phyloP scores from a whole-genome alignment of 2,888 invertebrate species.

The Leptothorax acervorum region DNA sequence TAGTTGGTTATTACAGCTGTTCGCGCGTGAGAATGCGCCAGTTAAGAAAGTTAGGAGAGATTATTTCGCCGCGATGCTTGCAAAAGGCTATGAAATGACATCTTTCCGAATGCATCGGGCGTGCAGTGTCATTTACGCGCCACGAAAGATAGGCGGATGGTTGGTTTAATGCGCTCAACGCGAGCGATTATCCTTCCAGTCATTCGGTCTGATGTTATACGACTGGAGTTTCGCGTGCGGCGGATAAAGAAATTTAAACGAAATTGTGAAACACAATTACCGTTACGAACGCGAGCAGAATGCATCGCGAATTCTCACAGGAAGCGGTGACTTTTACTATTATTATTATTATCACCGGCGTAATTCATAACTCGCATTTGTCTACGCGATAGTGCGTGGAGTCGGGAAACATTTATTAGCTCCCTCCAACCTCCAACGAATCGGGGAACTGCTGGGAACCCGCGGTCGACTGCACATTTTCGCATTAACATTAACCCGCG shows the following conservation, averaged over 20 bases:
- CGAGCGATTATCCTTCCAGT: slow-evolving; percentile 20
- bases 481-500: slow-evolving; percentile 49
- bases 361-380: slow-evolving; percentile 34
- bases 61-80: slow-evolving; percentile 24
- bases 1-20: slow-evolving; percentile 23
- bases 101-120: slow-evolving; percentile 20
- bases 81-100: slow-evolving; percentile 26
- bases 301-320: slow-evolving; percentile 10
- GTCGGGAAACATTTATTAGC: slow-evolving; percentile 38
- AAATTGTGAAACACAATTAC: slow-evolving; percentile 16
- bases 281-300: slow-evolving; percentile 17
- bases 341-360: background rate
- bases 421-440: slow-evolving; percentile 24
- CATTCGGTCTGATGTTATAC: background rate
- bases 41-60: slow-evolving; percentile 2
- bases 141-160: slow-evolving; percentile 31
- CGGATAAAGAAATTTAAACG: background rate
- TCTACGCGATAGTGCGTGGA: slow-evolving; percentile 11
- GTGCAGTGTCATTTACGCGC: slow-evolving; percentile 30
- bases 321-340: slow-evolving; percentile 10
- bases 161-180: slow-evolving; percentile 13
- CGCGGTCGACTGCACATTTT: slow-evolving; percentile 37
- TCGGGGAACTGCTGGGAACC: slow-evolving; percentile 15
- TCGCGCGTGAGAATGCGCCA: background rate
- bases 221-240: background rate